These are phyloP conservation scores for Sebastes diploproa DNA, from an alignment of 2,797 vertebrate genomes.

Conservation along the genomic window DNA sequence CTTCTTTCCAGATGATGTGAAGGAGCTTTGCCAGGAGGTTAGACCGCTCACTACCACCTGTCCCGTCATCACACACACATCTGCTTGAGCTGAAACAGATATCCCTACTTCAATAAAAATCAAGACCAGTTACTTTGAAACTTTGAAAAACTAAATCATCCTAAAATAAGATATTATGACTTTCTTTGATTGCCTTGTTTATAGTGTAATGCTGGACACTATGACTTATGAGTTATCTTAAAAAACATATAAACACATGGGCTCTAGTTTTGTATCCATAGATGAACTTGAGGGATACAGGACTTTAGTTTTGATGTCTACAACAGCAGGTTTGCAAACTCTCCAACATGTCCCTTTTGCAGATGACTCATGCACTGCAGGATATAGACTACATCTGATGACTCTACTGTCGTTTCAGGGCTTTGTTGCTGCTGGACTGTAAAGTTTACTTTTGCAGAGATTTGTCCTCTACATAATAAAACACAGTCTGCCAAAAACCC, in stretches of 20 bases:
- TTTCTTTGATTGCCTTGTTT: neutral
- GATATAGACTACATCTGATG: neutral
- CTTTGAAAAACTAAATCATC: neutral
- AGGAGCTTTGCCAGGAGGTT: no score
- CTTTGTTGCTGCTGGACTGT: neutral
- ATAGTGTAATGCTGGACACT: neutral
- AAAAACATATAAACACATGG: neutral
- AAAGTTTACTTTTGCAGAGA: constrained; percentile 19
- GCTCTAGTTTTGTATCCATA: neutral
- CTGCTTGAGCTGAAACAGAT: neutral
- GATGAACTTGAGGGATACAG: neutral
- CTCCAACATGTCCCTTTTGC: neutral
- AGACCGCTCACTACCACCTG: no score
- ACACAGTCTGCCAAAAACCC: neutral
- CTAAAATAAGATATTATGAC: neutral
- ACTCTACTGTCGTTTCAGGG: neutral
- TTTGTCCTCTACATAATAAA: constrained; percentile 21
- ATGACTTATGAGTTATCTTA: neutral
- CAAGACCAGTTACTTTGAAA: neutral
- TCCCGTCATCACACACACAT: no score
- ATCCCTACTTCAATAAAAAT: neutral
- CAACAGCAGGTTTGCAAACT: neutral
- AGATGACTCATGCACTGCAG: constrained; percentile 13
- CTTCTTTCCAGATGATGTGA: no score
- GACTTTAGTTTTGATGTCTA: neutral